phyloP scores from a whole-genome alignment of 2,888 invertebrate genomes.

The Tanytarsus gracilentus region DNA sequence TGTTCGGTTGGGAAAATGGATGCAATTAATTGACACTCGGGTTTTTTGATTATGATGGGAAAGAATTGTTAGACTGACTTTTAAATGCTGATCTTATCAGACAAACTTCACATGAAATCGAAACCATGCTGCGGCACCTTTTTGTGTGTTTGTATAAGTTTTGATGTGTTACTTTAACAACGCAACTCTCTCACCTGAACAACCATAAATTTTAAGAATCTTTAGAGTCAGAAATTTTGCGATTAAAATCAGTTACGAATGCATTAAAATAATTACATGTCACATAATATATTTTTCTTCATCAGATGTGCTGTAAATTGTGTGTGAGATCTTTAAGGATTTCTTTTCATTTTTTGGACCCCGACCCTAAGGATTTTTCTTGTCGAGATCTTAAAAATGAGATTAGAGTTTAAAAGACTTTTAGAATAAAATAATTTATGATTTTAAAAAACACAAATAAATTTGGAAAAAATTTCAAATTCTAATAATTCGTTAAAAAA shows the following conservation, averaged over 20 bases:
- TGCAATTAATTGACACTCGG: slow-evolving; percentile 12
- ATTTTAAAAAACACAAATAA: too few species aligned
- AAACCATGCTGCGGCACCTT: slow-evolving; percentile 16
- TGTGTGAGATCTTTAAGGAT: too few species aligned
- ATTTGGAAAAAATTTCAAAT: too few species aligned
- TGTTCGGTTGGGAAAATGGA: not conserved
- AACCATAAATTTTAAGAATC: slow-evolving; percentile 5
- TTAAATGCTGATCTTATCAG: not conserved
- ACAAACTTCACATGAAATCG: slow-evolving; percentile 3
- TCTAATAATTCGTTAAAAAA: too few species aligned
- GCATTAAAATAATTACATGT: slow-evolving; percentile 26
- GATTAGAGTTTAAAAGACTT: too few species aligned
- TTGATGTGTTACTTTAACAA: not conserved
- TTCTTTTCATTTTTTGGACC: too few species aligned
- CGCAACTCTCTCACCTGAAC: slow-evolving; percentile 15
- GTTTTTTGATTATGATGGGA: not conserved
- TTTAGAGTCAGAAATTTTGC: not conserved
- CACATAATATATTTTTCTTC: too few species aligned
- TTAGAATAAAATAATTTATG: too few species aligned
- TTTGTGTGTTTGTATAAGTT: not conserved
- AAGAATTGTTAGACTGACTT: slow-evolving; percentile 3
- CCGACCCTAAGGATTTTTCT: too few species aligned
- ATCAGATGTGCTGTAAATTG: too few species aligned
- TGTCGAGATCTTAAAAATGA: too few species aligned
- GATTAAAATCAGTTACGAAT: slow-evolving; percentile 13